phyloP scores from a whole-genome alignment of 2,888 invertebrate genomes.

The Balanococcus diminutus region DNA sequence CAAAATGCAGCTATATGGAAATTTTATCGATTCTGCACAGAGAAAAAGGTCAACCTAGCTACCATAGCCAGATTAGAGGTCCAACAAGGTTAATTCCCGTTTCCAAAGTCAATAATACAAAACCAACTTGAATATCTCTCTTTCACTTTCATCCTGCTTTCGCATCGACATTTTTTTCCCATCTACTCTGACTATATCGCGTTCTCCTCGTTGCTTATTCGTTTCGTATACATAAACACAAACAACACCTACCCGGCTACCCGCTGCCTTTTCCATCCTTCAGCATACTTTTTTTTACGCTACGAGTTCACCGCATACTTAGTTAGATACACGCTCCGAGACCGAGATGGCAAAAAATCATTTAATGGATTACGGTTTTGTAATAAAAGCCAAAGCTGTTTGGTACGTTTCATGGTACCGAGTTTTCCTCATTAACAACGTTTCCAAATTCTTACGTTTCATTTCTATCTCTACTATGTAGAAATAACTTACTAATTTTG shows the following conservation, averaged over 20 bases:
- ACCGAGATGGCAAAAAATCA: no score
- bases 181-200: not conserved
- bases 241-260: not conserved
- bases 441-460: no score
- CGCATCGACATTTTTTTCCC: not conserved
- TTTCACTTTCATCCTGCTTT: not conserved
- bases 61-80: conserved; percentile 22
- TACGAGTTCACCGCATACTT: not conserved
- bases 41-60: not conserved
- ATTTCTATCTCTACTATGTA: no score
- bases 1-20: conserved; percentile 7
- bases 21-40: conserved; percentile 10
- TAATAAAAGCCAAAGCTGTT: no score
- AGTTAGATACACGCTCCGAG: no score
- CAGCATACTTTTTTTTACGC: not conserved
- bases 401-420: no score
- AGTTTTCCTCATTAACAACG: no score
- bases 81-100: conserved; percentile 16
- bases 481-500: no score
- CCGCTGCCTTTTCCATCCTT: not conserved
- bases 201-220: not conserved
- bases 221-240: not conserved
- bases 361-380: no score
- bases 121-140: not conserved
- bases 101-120: conserved; percentile 8